A percentile compares a stretch with the other conserved stretches of the same genome.
These are phyloP conservation scores for Thunnus albacares DNA, from an alignment of 2,797 vertebrate genomes.

Conservation along the genomic window DNA sequence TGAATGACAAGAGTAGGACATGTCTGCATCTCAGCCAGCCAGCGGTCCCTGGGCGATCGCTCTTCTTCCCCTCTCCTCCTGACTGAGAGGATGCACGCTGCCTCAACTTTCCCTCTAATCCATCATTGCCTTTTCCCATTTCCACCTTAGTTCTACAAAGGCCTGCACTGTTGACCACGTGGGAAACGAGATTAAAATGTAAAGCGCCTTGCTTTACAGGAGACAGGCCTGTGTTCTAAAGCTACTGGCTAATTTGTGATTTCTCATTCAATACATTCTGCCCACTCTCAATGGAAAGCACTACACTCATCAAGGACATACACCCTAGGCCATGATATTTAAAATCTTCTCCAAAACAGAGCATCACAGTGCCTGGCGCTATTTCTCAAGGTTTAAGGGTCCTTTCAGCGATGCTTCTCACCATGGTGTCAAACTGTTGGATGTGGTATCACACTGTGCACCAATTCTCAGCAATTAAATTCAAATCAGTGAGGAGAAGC, in stretches of 20 bases:
- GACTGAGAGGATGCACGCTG: slow-evolving; percentile 61
- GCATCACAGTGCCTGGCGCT: not conserved
- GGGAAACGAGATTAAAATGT: slow-evolving; percentile 59
- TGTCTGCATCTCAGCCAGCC: slow-evolving; percentile 47
- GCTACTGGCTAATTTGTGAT: not conserved
- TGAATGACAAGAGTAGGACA: slow-evolving; percentile 63
- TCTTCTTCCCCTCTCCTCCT: slow-evolving; percentile 39
- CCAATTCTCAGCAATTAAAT: slow-evolving; percentile 51
- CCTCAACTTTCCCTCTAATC: slow-evolving; percentile 70
- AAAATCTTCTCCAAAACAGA: slow-evolving; percentile 24
- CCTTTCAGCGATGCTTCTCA: slow-evolving; percentile 28
- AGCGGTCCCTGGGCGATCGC: slow-evolving; percentile 51
- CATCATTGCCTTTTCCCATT: slow-evolving; percentile 78
- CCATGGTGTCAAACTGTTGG: not conserved
- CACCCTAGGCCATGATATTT: slow-evolving; percentile 26
- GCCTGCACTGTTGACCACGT: slow-evolving; percentile 61
- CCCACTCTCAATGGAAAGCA: not conserved
- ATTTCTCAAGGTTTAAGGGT: slow-evolving; percentile 48
- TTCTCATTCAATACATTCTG: slow-evolving; percentile 10
- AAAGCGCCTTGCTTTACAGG: slow-evolving; percentile 44
- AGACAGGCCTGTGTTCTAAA: slow-evolving; percentile 28
- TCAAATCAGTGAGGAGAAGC: slow-evolving; percentile 34
- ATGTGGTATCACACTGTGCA: slow-evolving; percentile 14
- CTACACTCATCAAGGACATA: slow-evolving; percentile 41
- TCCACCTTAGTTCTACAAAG: slow-evolving; percentile 61